Conservation (phyloP, 2,888 invertebrate genomes). For the Lymantria monacha region DNA sequence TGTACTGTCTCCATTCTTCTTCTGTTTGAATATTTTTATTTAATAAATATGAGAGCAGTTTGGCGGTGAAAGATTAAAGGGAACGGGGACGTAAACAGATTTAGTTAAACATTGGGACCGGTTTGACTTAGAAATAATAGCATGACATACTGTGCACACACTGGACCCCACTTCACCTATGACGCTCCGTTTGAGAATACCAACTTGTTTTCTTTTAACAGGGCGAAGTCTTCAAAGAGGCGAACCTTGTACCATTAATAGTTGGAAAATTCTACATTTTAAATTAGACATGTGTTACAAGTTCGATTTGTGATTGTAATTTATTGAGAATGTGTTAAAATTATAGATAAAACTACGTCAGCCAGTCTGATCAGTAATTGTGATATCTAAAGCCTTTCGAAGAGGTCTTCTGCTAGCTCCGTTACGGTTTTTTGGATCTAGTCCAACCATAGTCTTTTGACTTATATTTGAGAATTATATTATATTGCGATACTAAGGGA, state of each 20-base stretch:
- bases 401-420: too few relatives aligned
- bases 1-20: neutral
- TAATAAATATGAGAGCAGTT: conserved; percentile 53
- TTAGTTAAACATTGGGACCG: conserved; percentile 71
- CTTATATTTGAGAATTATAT: too few relatives aligned
- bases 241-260: conserved; percentile 29
- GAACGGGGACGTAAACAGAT: conserved; percentile 67
- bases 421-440: too few relatives aligned
- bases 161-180: conserved; percentile 65
- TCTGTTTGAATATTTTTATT: conserved; percentile 32
- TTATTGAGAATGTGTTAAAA: too few relatives aligned
- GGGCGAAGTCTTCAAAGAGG: conserved; percentile 51
- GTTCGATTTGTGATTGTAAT: too few relatives aligned
- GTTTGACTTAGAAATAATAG: conserved; percentile 79
- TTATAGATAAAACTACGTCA: too few relatives aligned
- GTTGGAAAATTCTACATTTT: conserved; percentile 35
- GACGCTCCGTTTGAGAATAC: conserved; percentile 67
- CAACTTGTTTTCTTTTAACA: conserved; percentile 77
- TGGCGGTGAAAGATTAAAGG: conserved; percentile 74
- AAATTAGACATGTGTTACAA: conserved; percentile 35
- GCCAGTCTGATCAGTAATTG: too few relatives aligned
- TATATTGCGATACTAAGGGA: too few relatives aligned
- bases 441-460: too few relatives aligned
- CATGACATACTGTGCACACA: conserved; percentile 74
- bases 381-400: too few relatives aligned